Conservation (phyloP, 2,888 invertebrate genomes). For the Crematogaster levior region DNA sequence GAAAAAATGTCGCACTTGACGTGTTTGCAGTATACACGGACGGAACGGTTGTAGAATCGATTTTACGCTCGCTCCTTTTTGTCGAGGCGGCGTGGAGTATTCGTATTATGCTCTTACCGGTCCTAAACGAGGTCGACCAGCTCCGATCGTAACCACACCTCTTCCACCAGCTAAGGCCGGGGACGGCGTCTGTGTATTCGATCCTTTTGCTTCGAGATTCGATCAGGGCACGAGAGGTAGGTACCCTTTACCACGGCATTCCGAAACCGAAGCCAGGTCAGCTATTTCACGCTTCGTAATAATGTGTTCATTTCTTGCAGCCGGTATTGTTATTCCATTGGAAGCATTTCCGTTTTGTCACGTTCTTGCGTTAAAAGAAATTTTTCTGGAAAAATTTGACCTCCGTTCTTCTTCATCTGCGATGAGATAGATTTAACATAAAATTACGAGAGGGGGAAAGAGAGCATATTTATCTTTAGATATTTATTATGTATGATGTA, state of each 20-base stretch:
- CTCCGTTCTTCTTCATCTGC: too few relatives aligned
- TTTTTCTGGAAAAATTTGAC: background rate
- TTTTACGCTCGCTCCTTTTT: slow-evolving; percentile 59
- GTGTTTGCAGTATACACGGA: background rate
- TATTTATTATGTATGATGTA: background rate
- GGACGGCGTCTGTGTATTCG: slow-evolving; percentile 56
- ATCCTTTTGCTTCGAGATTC: slow-evolving; percentile 66
- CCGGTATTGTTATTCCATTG: background rate
- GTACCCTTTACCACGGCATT: slow-evolving; percentile 53
- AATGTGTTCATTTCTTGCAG: background rate
- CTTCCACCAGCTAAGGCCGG: slow-evolving; percentile 73
- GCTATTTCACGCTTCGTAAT: slow-evolving; percentile 18
- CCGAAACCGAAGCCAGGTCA: slow-evolving; percentile 15
- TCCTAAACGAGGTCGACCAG: slow-evolving; percentile 84
- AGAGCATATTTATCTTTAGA: background rate
- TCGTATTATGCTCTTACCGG: slow-evolving; percentile 80
- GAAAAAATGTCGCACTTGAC: background rate
- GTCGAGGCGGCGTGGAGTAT: slow-evolving; percentile 52
- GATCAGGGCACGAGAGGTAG: slow-evolving; percentile 66
- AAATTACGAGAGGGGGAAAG: background rate
- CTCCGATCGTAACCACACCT: slow-evolving; percentile 80
- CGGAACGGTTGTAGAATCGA: slow-evolving; percentile 51
- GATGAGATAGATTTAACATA: background rate
- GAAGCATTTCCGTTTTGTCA: background rate
- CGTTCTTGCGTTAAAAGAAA: background rate